Evolutionary conservation across 2,888 invertebrate genomes (phyloP).

Genomic region (Stenotaenia linearis): DNA sequence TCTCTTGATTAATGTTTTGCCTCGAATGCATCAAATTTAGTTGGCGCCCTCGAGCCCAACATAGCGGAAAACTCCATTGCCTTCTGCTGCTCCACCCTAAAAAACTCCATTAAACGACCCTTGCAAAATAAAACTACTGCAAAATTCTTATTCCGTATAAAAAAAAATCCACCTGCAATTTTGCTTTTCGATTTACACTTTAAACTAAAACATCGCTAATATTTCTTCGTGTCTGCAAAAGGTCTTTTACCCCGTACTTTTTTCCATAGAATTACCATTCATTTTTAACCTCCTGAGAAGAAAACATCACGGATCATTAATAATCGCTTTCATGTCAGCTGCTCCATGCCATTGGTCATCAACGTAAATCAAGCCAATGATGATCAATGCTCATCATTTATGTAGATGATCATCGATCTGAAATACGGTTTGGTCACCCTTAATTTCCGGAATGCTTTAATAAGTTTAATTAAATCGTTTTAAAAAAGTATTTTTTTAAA

Average conservation of each 20-base stretch:
- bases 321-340: background rate
- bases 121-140: background rate
- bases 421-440: background rate
- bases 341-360: background rate
- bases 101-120: background rate
- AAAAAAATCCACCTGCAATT: background rate
- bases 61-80: background rate
- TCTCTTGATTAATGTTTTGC: background rate
- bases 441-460: background rate
- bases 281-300: background rate
- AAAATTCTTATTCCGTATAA: background rate
- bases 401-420: background rate
- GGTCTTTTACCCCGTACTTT: background rate
- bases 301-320: background rate
- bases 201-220: background rate
- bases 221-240: background rate
- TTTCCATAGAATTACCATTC: background rate
- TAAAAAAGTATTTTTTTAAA: background rate
- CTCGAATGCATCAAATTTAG: background rate
- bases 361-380: background rate
- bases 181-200: background rate
- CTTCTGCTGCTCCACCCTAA: background rate
- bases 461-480: background rate
- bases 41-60: background rate
- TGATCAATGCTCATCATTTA: background rate